Base-by-base conservation (phyloP, 2,797 vertebrate genomes). In the Hoplostethus atlanticus region DNA sequence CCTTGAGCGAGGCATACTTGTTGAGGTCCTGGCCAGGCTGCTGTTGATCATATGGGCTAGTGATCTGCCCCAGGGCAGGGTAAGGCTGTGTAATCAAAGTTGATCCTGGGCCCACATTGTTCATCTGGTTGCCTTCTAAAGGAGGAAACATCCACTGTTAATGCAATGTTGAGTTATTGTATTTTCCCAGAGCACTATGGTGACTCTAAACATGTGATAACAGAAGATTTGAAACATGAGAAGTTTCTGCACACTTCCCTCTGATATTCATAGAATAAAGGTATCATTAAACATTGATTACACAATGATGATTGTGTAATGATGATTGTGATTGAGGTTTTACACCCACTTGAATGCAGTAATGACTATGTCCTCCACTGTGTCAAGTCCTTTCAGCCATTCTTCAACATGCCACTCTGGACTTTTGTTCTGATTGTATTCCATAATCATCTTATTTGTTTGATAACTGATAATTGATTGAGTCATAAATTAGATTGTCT, bases 1-100 rank as follows among this genome's bases (percentile, higher is more conserved):
- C 97, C 93, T 99, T 99, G 6, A 99, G 93, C 3, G 97, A 98
- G 79, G 97, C 95, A 0, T 99, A 99, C 83, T 97, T 97, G 94
- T 97, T 99, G 64, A 98, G 91, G 17, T 99, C 97, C 80, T 97
- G 97, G 74, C 93, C 93, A 0, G 96, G 92, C 0, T 94, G 92
- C 2, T 96, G 96, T 75, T 96, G 96, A 42, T 98, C 97, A 0
- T 98, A 99, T 0, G 96, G 96, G 88, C 97, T 97, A 89, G 94
- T 94, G 86, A 97, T 95, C 82, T 95, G 96, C 60, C 95, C 97
- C 91, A 97, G 84, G 28, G 86, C 94, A 13, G 97, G 96, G 71
- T 97, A 99, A 0, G 96, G 97, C 57, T 98, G 97, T 0, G 95
- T 92, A 83, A 98, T 95, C 83, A 98, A 85, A 64, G 96, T 94